Base-by-base conservation (phyloP, 2,888 invertebrate genomes). In the Hipparchia sbordonii region DNA sequence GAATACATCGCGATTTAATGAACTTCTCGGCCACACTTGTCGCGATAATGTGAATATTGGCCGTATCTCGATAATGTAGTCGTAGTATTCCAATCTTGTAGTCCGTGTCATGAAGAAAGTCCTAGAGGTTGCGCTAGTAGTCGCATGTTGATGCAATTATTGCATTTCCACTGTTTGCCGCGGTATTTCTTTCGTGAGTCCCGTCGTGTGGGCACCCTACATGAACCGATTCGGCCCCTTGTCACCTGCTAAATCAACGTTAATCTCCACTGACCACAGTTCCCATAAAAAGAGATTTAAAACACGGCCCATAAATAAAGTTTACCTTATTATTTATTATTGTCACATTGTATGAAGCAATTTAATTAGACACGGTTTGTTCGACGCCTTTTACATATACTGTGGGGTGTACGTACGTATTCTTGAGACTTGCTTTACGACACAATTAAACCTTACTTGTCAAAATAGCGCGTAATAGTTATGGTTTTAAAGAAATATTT, bases 281-380 rank as follows among this genome's bases (percentile, higher is more conserved):
- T 93, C 93, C 93, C 93, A 93, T 93, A 93, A 92, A 93, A 92
- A 91, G 88, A 90, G 91, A 92, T 92, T 84, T 82, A 82, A 83
- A 82, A 83, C 83, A 78, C 79, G 82, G 75, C 79, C 82, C 80
- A 84, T 84, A 84, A 84, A 84, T 82, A 81, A 81, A 76, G 72
- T 77, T 72, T 76, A 72, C 76, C 78, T 77, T 79, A 77, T 81
- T 80, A 80, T 80, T 80, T 80, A 79, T 80, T 78, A 77, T 81
- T 77, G 76, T 79, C 78, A 80, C 79, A 81, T 77, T 78, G 80
- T 81, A 79, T 79, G 79, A 81, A 78, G 80, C 79, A 80, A 80
- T 84, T 82, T 81, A 80, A 84, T 84, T 85, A 79, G 84, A 57
- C 75, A 82, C 78, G 84, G 83, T 81, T 75, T 76, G 77, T 79